Base-by-base conservation (phyloP, 2,888 invertebrate genomes). In the Paralinhomoeus sp. region DNA sequence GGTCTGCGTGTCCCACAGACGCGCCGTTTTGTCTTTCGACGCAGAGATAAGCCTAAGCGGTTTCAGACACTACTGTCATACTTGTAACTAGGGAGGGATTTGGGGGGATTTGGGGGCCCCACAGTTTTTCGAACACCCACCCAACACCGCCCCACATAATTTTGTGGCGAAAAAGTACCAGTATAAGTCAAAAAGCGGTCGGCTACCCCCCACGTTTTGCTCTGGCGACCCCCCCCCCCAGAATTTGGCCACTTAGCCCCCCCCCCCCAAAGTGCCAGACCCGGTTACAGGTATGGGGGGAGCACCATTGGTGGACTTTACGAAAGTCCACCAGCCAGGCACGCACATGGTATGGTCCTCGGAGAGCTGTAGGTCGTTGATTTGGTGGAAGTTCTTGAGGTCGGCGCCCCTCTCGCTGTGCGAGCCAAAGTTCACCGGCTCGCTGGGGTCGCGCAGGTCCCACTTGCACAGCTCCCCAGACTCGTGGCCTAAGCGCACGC, bases 121-220 rank as follows among this genome's bases (percentile, higher is more conserved):
- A n/a, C n/a, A n/a, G n/a, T n/a, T n/a, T n/a, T n/a, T n/a, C n/a
- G n/a, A n/a, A n/a, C n/a, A n/a, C n/a, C n/a, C n/a, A n/a, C 91
- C 63, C 56, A 51, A 49, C 72, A 66, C 66, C 87, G 89, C 0
- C 97, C 83, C 0, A 91, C 84, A 55, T 80, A 77, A 65, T 99
- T 97, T 61, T 85, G 89, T 0, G 87, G 89, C 2, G 93, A 87
- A 0, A 93, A 85, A 33, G 97, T 80, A 60, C 99, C 80, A 82
- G 7, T 31, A 12, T 9, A 5, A 27, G 12, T 27, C 27, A 12
- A 27, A 27, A 27, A 27, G 27, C 27, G 27, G 12, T 27, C 7
- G 5, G 27, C 27, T n/a, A n/a, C n/a, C n/a, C n/a, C n/a, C n/a
- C n/a, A n/a, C n/a, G n/a, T n/a, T n/a, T n/a, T n/a, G n/a, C n/a